phyloP scores from a whole-genome alignment of 1,140 invertebrate species.

The Leucophenga varia region DNA sequence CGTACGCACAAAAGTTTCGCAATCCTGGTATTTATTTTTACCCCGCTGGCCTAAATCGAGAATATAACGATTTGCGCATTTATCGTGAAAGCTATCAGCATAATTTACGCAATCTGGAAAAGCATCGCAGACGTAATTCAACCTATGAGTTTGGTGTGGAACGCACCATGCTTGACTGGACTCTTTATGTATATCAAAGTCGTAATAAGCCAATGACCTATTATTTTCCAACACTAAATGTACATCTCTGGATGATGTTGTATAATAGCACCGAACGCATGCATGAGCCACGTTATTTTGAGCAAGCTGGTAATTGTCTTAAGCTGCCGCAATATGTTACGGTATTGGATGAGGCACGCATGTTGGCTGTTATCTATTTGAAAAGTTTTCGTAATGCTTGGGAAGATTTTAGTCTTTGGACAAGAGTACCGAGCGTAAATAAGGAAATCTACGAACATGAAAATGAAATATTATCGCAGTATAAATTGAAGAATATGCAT shows the following conservation, averaged over 20 bases:
- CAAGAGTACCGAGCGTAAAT: slow-evolving; percentile 1
- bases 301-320: slow-evolving; percentile 33
- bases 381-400: slow-evolving; percentile 44
- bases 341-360: slow-evolving; percentile 40
- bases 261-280: slow-evolving; percentile 37
- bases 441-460: slow-evolving; percentile 39
- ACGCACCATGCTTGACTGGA: slow-evolving; percentile 48
- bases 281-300: slow-evolving; percentile 22
- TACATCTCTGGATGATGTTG: slow-evolving; percentile 47
- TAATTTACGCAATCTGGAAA: slow-evolving; percentile 37
- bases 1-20: slow-evolving; percentile 35
- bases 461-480: slow-evolving; percentile 28
- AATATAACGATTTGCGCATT: slow-evolving; percentile 32
- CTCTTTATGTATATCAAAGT: slow-evolving; percentile 44
- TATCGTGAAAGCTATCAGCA: slow-evolving; percentile 48
- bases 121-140: slow-evolving; percentile 37
- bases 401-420: slow-evolving; percentile 42
- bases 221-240: slow-evolving; percentile 42
- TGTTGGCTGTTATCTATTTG: slow-evolving; percentile 45
- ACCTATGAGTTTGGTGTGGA: slow-evolving; percentile 40
- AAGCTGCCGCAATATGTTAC: slow-evolving; percentile 46
- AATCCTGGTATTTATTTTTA: slow-evolving; percentile 38
- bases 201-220: slow-evolving; percentile 50
- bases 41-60: slow-evolving; percentile 27
- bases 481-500: slow-evolving; percentile 37